Conservation (phyloP, 2,888 invertebrate genomes). For the Lasioglossum lativentre region DNA sequence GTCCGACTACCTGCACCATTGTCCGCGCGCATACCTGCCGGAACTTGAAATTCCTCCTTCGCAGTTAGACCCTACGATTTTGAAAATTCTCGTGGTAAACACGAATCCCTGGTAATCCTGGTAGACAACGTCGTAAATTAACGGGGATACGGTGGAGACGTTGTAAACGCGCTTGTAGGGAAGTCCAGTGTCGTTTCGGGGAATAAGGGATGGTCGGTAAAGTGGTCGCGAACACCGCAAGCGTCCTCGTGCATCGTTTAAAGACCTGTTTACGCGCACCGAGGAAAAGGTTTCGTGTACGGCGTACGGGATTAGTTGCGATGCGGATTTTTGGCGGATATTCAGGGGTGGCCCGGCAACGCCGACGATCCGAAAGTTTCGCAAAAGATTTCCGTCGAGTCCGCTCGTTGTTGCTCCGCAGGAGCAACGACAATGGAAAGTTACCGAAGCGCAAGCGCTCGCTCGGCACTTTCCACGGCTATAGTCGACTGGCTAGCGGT, state of each 20-base stretch:
- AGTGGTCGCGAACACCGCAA: not conserved
- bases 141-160: not conserved
- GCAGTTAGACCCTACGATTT: constrained; percentile 15
- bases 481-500: constrained; percentile 67
- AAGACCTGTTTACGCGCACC: not conserved
- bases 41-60: constrained; percentile 32
- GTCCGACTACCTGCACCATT: constrained; percentile 50
- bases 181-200: not conserved
- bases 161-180: not conserved
- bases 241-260: not conserved
- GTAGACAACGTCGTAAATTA: not conserved
- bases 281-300: not conserved
- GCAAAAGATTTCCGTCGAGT: constrained; percentile 50
- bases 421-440: constrained; percentile 71
- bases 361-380: constrained; percentile 29
- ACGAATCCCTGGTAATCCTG: not conserved
- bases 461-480: constrained; percentile 77
- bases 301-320: not conserved
- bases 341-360: not conserved
- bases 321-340: not conserved
- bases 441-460: constrained; percentile 73
- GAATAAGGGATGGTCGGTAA: not conserved
- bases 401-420: constrained; percentile 45
- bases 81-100: constrained; percentile 17
- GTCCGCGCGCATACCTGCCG: constrained; percentile 33